Evolutionary conservation across 2,113 vertebrate species (phyloP).

Genomic region (Oxyura jamaicensis): DNA sequence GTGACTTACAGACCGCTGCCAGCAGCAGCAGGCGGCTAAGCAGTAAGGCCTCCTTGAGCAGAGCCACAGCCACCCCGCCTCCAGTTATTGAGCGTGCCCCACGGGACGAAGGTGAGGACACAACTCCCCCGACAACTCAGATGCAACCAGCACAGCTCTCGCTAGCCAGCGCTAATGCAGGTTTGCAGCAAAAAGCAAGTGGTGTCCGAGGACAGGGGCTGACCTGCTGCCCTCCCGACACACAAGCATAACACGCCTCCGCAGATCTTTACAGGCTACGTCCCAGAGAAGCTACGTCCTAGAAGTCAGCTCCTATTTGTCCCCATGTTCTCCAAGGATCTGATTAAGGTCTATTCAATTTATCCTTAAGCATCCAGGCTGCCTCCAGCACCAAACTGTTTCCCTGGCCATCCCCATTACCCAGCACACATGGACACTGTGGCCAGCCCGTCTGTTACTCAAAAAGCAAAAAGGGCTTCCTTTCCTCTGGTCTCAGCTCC

Average conservation of each 20-base stretch:
- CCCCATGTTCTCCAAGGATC: neutral
- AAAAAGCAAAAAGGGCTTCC: neutral
- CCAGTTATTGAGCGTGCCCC: neutral
- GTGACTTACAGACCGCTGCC: neutral
- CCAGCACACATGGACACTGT: neutral
- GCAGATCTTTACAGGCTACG: neutral
- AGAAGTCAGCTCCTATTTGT: neutral
- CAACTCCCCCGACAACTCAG: neutral
- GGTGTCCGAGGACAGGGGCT: neutral
- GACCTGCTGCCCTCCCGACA: neutral
- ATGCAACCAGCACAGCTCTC: neutral
- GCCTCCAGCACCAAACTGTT: neutral
- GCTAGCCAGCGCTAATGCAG: neutral
- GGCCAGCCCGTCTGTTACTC: neutral
- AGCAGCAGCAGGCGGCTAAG: neutral
- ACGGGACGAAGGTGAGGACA: neutral
- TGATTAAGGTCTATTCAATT: neutral
- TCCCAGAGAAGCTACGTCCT: neutral
- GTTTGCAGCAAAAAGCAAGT: neutral
- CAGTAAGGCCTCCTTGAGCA: neutral
- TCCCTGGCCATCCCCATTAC: neutral
- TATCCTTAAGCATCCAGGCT: neutral
- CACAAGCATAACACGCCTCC: neutral
- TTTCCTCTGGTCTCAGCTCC: neutral
- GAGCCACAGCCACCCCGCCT: neutral